phyloP scores from a whole-genome alignment of 2,797 vertebrate species.

The Anniella stebbinsi region DNA sequence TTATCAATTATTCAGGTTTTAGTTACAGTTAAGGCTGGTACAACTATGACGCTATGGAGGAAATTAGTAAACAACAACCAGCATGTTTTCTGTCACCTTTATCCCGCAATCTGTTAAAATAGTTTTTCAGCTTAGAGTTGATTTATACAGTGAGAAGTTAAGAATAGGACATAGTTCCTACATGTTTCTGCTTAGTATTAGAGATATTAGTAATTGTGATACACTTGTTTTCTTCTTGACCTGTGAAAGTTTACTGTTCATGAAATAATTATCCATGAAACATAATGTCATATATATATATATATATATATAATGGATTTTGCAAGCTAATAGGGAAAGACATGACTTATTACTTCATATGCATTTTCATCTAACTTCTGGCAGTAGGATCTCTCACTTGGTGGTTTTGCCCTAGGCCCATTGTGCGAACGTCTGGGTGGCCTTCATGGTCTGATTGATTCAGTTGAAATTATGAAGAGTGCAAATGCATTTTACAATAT shows the following conservation, averaged over 20 bases:
- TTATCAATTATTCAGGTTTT: not conserved
- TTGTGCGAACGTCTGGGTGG: not conserved
- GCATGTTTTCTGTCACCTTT: not conserved
- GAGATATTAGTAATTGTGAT: not conserved
- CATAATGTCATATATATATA: constrained; percentile 7
- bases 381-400: not conserved
- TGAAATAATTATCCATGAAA: constrained; percentile 12
- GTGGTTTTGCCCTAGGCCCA: constrained; percentile 1
- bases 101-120: not conserved
- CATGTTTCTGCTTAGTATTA: constrained; percentile 2
- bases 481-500: not conserved
- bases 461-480: not conserved
- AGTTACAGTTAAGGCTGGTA: not conserved
- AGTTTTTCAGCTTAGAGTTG: not conserved
- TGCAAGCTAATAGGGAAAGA: not conserved
- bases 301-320: constrained; percentile 25
- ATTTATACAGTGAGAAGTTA: not conserved
- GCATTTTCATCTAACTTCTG: not conserved
- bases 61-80: not conserved
- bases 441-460: not conserved
- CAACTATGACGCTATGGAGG: not conserved
- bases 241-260: constrained; percentile 2
- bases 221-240: not conserved
- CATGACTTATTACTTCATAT: not conserved
- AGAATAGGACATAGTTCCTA: not conserved